Percentiles rank a stretch among this genome's conserved stretches.
Conservation (phyloP, 2,888 invertebrate genomes). For the Drosophila merina region DNA sequence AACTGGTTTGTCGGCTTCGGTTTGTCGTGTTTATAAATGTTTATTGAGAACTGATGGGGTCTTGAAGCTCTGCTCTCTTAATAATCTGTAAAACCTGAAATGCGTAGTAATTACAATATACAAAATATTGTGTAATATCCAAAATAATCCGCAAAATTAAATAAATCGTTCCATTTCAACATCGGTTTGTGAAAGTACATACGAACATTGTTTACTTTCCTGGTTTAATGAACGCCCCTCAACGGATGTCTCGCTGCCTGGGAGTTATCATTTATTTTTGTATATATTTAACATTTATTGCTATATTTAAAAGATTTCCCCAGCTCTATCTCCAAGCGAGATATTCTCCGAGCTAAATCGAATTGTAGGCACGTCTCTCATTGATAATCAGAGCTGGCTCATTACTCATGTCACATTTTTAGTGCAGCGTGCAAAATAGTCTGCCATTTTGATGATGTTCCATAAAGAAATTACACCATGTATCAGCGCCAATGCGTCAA, state of each 20-base stretch:
- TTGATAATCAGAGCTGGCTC: conserved; percentile 29
- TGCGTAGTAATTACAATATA: conserved; percentile 3
- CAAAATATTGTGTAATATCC: neutral
- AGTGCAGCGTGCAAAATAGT: conserved; percentile 63
- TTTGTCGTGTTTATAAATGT: conserved; percentile 26
- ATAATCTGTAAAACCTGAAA: conserved; percentile 2
- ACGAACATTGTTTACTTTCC: neutral
- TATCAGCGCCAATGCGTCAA: conserved; percentile 23
- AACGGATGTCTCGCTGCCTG: neutral
- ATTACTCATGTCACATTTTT: conserved; percentile 13
- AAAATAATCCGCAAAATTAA: neutral
- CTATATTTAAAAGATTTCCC: neutral
- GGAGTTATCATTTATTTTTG: conserved; percentile 1
- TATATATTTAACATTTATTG: neutral
- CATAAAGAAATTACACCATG: conserved; percentile 12
- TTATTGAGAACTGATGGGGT: conserved; percentile 31
- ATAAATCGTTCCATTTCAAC: neutral
- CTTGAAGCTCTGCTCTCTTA: conserved; percentile 3
- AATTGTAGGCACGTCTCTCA: conserved; percentile 17
- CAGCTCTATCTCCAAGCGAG: conserved; percentile 14
- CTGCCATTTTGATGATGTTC: conserved; percentile 46
- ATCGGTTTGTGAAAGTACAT: neutral
- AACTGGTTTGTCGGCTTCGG: conserved; percentile 32
- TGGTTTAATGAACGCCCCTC: conserved; percentile 2
- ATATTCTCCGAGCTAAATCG: conserved; percentile 1